These are phyloP conservation scores for Drosophila pandora DNA, from an alignment of 1,140 invertebrate species.

Conservation along the genomic window DNA sequence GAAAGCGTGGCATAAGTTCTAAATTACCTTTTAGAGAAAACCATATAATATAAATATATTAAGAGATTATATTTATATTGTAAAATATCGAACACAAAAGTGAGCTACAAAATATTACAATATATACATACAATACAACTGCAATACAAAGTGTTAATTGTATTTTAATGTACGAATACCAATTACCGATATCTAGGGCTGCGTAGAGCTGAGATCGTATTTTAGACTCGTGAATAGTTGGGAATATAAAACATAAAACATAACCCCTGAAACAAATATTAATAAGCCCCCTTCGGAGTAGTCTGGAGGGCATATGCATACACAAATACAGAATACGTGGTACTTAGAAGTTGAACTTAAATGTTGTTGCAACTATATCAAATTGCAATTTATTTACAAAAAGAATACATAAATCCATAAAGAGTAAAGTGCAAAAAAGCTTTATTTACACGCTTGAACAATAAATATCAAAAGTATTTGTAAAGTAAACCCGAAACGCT, in stretches of 20 bases:
- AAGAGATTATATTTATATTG: conserved; percentile 37
- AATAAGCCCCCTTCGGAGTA: background rate
- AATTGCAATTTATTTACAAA: conserved; percentile 50
- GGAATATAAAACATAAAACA: background rate
- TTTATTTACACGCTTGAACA: conserved; percentile 61
- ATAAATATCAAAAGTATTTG: conserved; percentile 57
- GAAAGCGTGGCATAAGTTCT: conserved; percentile 58
- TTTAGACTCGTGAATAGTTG: conserved; percentile 25
- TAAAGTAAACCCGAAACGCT: conserved; percentile 18
- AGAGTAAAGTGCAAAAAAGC: conserved; percentile 59
- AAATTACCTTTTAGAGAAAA: conserved; percentile 53
- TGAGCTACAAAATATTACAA: conserved; percentile 14
- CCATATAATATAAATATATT: conserved; percentile 12
- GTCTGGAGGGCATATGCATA: conserved; percentile 11
- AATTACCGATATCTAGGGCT: conserved; percentile 27
- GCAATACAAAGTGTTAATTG: conserved; percentile 49
- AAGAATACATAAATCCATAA: conserved; percentile 33
- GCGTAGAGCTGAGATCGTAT: conserved; percentile 38
- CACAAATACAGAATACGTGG: conserved; percentile 26
- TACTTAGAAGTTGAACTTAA: conserved; percentile 46
- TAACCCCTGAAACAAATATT: conserved; percentile 34
- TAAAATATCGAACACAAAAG: conserved; percentile 4
- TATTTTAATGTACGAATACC: conserved; percentile 39
- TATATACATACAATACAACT: conserved; percentile 18
- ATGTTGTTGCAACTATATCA: conserved; percentile 47